These are phyloP conservation scores for Ectemnius lituratus DNA, from an alignment of 2,888 invertebrate genomes.

Conservation along the genomic window DNA sequence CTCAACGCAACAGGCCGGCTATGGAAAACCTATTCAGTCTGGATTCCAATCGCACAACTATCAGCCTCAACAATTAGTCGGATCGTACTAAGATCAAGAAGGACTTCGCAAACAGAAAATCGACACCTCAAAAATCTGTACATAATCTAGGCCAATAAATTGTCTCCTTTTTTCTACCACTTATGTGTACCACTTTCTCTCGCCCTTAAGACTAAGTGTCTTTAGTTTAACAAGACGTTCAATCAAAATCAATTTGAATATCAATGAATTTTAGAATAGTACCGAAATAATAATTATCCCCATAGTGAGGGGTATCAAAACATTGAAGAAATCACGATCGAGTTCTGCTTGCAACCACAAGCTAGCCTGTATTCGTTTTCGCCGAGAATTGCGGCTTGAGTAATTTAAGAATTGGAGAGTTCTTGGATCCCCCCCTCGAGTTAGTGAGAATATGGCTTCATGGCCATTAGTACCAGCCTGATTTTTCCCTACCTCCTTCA, in stretches of 20 bases:
- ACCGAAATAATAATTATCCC: background rate
- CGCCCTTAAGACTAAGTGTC: background rate
- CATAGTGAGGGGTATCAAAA: too few species aligned
- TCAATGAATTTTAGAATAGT: too few species aligned
- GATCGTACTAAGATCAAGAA: conserved; percentile 58
- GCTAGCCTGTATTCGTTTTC: conserved; percentile 57
- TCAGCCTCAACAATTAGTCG: conserved; percentile 67
- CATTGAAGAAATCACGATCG: conserved; percentile 24
- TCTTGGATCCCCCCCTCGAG: conserved; percentile 21
- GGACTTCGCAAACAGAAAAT: conserved; percentile 7
- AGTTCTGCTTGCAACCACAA: conserved; percentile 45
- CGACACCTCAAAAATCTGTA: conserved; percentile 63
- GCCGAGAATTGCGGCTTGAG: conserved; percentile 42
- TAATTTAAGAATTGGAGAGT: conserved; percentile 52
- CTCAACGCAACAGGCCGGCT: conserved; percentile 51
- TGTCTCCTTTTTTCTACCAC: conserved; percentile 68
- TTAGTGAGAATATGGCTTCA: conserved; percentile 35
- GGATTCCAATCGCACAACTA: conserved; percentile 68
- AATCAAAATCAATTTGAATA: background rate
- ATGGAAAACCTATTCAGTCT: conserved; percentile 57
- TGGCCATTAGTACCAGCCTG: conserved; percentile 12
- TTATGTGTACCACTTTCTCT: conserved; percentile 26
- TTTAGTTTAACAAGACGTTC: background rate
- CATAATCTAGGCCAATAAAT: conserved; percentile 77
- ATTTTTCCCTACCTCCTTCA: conserved; percentile 14